A percentile compares a stretch with the other conserved stretches of the same genome.
These are phyloP conservation scores for Leptodactylus fallax DNA, from an alignment of 2,797 vertebrate genomes.

Conservation along the genomic window DNA sequence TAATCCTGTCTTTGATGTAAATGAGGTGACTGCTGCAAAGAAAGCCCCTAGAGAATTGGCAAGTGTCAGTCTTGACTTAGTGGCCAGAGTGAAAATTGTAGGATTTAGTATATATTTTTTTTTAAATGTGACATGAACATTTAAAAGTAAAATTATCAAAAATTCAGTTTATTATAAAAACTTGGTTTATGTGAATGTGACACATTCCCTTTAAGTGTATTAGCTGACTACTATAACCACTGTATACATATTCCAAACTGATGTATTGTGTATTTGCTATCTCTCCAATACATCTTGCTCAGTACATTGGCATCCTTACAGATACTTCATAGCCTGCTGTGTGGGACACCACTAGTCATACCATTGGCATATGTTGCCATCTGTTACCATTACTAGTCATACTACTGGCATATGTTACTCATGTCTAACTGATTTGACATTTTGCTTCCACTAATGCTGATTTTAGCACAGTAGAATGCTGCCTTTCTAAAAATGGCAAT, in stretches of 20 bases:
- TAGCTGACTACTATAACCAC: background rate
- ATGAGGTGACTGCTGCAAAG: no score
- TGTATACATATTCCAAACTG: background rate
- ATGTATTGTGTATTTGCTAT: conserved; percentile 27
- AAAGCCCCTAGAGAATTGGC: no score
- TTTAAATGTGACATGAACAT: no score
- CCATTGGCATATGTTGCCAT: conserved; percentile 61
- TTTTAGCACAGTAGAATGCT: conserved; percentile 18
- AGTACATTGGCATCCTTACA: conserved; percentile 51
- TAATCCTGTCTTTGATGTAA: no score
- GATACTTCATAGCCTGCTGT: conserved; percentile 59
- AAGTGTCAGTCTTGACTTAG: no score
- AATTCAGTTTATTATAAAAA: no score
- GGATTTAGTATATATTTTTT: no score
- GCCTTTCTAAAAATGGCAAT: conserved; percentile 27
- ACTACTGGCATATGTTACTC: conserved; percentile 57
- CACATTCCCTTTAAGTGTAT: background rate
- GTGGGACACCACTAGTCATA: conserved; percentile 61
- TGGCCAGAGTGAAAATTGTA: no score
- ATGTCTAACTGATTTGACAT: conserved; percentile 48
- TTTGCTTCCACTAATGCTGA: conserved; percentile 52
- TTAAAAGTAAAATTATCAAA: no score
- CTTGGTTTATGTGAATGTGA: no score
- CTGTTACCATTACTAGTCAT: conserved; percentile 61
- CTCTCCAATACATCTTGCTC: conserved; percentile 50